Conservation (phyloP, 1,140 invertebrate species). For the Scylla paramamosain region DNA sequence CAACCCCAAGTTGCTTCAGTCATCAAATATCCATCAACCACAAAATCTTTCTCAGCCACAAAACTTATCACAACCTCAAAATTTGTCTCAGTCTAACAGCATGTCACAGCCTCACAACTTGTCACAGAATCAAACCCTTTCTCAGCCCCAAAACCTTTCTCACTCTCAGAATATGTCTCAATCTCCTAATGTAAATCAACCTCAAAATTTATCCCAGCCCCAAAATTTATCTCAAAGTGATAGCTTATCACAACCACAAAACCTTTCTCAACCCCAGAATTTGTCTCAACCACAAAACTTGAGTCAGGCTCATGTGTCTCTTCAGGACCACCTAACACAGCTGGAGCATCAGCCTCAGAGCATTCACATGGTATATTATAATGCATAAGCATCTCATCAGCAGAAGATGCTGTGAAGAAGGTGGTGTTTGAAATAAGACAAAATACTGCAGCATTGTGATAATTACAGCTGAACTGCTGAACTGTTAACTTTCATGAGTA, state of each 20-base stretch:
- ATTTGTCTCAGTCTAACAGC: conserved; percentile 62
- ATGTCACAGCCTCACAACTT: conserved; percentile 58
- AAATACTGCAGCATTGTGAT: neutral
- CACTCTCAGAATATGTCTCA: conserved; percentile 59
- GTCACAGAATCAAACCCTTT: conserved; percentile 58
- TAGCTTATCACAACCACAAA: conserved; percentile 69
- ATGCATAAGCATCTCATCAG: conserved; percentile 24
- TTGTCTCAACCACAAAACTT: conserved; percentile 65
- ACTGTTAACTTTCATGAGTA: neutral
- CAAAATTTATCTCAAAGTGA: conserved; percentile 59
- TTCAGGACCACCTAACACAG: conserved; percentile 58
- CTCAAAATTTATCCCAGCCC: conserved; percentile 65
- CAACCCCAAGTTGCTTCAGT: conserved; percentile 60
- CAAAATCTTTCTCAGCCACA: conserved; percentile 67
- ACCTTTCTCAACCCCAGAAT: conserved; percentile 68
- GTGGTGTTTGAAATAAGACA: neutral
- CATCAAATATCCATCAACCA: conserved; percentile 56
- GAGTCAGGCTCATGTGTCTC: conserved; percentile 64
- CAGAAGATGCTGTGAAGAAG: neutral
- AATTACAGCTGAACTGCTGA: neutral
- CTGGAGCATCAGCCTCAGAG: conserved; percentile 51
- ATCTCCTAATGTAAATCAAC: conserved; percentile 42
- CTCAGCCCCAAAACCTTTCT: conserved; percentile 70
- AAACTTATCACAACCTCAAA: conserved; percentile 63
- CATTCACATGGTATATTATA: conserved; percentile 71